A percentile compares a stretch with the other conserved stretches of the same genome.
These are phyloP conservation scores for Stomorhina lunata DNA, from an alignment of 2,888 invertebrate genomes.

Conservation along the genomic window DNA sequence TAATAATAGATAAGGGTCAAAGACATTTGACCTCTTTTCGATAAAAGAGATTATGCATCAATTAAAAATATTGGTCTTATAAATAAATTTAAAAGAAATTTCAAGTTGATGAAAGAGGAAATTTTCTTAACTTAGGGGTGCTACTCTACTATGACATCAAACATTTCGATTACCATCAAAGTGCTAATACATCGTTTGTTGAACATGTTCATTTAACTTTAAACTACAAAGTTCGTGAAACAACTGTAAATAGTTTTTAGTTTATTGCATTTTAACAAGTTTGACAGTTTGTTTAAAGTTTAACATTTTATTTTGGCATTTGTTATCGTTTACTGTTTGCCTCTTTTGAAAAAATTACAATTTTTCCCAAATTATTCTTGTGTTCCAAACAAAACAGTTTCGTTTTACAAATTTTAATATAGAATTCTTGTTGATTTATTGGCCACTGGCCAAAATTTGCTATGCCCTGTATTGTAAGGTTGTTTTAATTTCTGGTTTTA, in stretches of 20 bases:
- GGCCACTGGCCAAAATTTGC: slow-evolving; percentile 40
- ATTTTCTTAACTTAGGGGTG: no score
- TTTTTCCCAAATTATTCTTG: background rate
- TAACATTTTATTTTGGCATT: slow-evolving; percentile 37
- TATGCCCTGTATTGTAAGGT: slow-evolving; percentile 14
- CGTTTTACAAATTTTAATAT: slow-evolving; percentile 4
- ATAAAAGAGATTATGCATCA: no score
- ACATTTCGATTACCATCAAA: no score
- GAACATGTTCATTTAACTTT: background rate
- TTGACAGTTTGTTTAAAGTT: slow-evolving; percentile 40
- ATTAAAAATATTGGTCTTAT: background rate
- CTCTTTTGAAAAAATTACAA: slow-evolving; percentile 6
- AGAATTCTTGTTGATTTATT: background rate
- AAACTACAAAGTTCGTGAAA: no score
- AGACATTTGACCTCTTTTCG: slow-evolving; percentile 20
- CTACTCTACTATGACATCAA: no score
- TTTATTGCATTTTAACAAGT: slow-evolving; percentile 22
- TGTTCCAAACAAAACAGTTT: slow-evolving; percentile 3
- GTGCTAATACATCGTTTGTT: no score
- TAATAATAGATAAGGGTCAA: background rate
- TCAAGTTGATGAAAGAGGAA: no score
- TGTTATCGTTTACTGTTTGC: slow-evolving; percentile 19
- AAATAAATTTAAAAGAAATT: no score
- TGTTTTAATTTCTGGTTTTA: background rate
- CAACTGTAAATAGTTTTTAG: background rate